Percentiles rank a stretch among this genome's conserved stretches.
Conservation (phyloP, 30 jellyfish, hydroid and myxozoan genomes). For the Cassiopea andromeda region DNA sequence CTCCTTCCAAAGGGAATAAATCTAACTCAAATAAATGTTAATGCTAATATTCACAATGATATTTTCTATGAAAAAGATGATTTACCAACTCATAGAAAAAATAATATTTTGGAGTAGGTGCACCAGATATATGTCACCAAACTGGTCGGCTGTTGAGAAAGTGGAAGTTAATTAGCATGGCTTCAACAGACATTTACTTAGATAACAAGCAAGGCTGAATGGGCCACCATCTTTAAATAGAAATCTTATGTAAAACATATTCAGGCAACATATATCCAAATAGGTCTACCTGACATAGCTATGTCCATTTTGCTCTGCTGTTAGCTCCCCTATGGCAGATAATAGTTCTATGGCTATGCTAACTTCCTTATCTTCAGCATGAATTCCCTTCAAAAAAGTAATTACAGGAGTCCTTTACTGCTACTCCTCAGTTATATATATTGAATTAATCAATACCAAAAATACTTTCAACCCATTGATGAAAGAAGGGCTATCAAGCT, state of each 20-base stretch:
- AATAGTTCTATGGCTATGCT: slow-evolving; percentile 81
- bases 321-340: slow-evolving; percentile 84
- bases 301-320: slow-evolving; percentile 88
- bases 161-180: neutral
- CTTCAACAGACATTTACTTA: neutral
- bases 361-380: slow-evolving; percentile 91
- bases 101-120: neutral
- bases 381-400: slow-evolving; percentile 88
- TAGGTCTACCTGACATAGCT: slow-evolving; percentile 71
- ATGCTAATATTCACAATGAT: too few species aligned
- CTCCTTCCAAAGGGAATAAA: too few species aligned
- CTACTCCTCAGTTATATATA: too few species aligned
- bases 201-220: neutral
- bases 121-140: neutral
- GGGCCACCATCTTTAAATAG: neutral
- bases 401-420: too few species aligned
- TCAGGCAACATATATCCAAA: neutral
- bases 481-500: too few species aligned
- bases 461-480: too few species aligned
- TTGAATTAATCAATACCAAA: too few species aligned
- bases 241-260: too few species aligned
- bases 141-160: neutral
- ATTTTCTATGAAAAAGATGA: too few species aligned
- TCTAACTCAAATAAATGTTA: too few species aligned
- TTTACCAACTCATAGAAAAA: too few species aligned